Conservation (phyloP, 2,888 invertebrate species). For the Drosophila lutescens region DNA sequence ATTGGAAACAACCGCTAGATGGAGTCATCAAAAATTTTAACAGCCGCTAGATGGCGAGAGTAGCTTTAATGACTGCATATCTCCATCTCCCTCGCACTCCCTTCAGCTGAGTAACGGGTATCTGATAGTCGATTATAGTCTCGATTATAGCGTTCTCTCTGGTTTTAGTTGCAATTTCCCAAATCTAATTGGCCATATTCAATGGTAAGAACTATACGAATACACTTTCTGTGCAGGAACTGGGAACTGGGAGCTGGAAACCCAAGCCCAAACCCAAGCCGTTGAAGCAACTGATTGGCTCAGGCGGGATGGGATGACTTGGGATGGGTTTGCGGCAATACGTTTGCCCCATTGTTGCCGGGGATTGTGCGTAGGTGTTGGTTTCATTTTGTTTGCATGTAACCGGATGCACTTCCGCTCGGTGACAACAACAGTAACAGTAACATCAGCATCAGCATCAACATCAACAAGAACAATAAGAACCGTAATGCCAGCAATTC, state of each 20-base stretch:
- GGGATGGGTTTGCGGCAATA: background rate
- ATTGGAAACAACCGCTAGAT: too few species aligned
- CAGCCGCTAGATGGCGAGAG: too few species aligned
- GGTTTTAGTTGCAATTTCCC: too few species aligned
- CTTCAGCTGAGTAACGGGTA: too few species aligned
- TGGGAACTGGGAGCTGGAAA: background rate
- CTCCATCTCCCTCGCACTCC: too few species aligned
- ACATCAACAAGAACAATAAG: slow-evolving; percentile 32
- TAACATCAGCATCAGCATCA: slow-evolving; percentile 23
- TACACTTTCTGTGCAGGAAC: background rate
- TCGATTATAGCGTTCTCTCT: too few species aligned
- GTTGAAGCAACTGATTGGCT: slow-evolving; percentile 26
- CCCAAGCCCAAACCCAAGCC: background rate
- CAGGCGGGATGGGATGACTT: background rate
- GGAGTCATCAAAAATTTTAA: too few species aligned
- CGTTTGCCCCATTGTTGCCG: slow-evolving; percentile 17
- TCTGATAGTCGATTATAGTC: too few species aligned
- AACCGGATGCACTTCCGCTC: slow-evolving; percentile 63
- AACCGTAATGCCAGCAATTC: slow-evolving; percentile 58
- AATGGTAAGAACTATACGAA: too few species aligned
- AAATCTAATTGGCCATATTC: too few species aligned
- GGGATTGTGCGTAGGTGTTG: slow-evolving; percentile 36
- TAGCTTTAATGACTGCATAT: too few species aligned
- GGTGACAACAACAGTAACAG: slow-evolving; percentile 45
- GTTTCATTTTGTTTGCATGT: slow-evolving; percentile 48